Evolutionary conservation across 2,113 vertebrate species (phyloP), one percentile per base, ranked within the genome.

Genomic region (Ptychochromis oligacanthus): DNA sequence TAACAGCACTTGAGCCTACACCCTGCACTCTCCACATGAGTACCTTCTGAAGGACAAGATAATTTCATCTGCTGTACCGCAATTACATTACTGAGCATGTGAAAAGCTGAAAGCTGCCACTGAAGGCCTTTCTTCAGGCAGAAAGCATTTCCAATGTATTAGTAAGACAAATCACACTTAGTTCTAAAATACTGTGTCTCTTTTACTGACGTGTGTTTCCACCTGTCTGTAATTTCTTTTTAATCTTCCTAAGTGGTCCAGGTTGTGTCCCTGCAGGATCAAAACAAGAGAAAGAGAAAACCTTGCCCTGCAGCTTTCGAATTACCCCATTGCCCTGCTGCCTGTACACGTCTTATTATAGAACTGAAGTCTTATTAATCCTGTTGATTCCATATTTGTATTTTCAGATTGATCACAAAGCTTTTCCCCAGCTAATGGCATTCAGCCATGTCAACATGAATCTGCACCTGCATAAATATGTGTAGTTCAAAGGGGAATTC

Each of bases 61-160:
- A 60, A 86, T 92, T 84, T 79, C 79, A 90, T 88, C 76, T 31
- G 2, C 31, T 22, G 38, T n/a, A 75, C 83, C 75, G 75, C 91
- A 92, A 88, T 91, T 62, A 62, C 74, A 91, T 92, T 92, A 86
- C 36, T 65, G 85, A 87, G 82, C 46, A 46, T 7, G 31, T 31
- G 24, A 20, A 24, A 46, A 26, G 61, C 56, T 57, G 28, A 52
- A 59, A 18, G 55, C 70, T 79, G 65, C 22, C 56, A 57, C 79
- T 76, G 78, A 88, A 75, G 83, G 60, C 80, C 34, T 59, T 12
- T 36, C 46, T 22, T 24, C 49, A 7, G 52, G 17, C 24, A 58
- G 12, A 24, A 28, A 65, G 28, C 80, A 57, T 57, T 60, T 87
- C 24, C 2, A n/a, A 80, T 46, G 64, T 84, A 80, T 89, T 82